phyloP scores from a whole-genome alignment of 2,113 vertebrate species.

The Lepidothrix coronata region DNA sequence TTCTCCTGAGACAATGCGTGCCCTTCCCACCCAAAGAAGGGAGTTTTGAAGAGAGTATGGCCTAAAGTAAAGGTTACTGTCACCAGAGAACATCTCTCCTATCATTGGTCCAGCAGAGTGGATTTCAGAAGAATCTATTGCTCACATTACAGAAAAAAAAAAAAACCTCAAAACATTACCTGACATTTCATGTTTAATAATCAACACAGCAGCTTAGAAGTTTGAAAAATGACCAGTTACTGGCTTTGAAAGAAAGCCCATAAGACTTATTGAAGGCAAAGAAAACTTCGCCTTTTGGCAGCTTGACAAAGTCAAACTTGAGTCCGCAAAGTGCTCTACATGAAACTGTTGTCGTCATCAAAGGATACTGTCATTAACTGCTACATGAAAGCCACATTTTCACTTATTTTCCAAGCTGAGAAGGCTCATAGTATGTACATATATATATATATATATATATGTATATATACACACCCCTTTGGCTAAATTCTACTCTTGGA shows the following conservation, averaged over 20 bases:
- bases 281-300: not conserved
- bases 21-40: not conserved
- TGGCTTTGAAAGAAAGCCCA: not conserved
- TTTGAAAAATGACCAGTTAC: not conserved
- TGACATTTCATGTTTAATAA: not conserved
- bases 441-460: rapidly evolving
- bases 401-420: not conserved
- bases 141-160: not conserved
- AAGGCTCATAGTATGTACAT: not conserved
- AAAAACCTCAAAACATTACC: not conserved
- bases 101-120: not conserved
- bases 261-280: not conserved
- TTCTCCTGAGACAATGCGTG: not conserved
- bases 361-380: not conserved
- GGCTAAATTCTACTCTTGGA: not conserved
- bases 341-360: not conserved
- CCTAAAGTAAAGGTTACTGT: not conserved
- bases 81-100: not conserved
- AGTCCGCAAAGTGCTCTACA: not conserved
- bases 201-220: not conserved
- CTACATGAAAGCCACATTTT: not conserved
- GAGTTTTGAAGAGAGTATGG: not conserved
- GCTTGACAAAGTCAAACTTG: not conserved
- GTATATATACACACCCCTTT: not conserved
- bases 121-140: not conserved